Evolutionary conservation across 2,888 invertebrate genomes (phyloP).

Genomic region (Mythimna impura): DNA sequence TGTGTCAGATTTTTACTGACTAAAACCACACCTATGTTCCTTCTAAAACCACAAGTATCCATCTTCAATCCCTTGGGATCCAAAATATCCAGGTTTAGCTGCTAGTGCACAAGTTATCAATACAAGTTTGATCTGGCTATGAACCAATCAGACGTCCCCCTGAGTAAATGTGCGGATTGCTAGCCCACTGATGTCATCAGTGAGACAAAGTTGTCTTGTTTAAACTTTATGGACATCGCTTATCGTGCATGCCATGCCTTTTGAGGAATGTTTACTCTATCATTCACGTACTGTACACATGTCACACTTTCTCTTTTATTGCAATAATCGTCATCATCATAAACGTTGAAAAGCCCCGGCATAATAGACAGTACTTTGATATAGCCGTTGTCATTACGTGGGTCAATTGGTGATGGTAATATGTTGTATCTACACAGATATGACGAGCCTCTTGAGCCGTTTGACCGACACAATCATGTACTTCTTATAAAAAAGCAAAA

Average conservation of each 20-base stretch:
- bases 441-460: too few species aligned
- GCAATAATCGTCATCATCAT: conserved; percentile 16
- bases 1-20: too few species aligned
- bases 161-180: conserved; percentile 38
- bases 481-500: too few species aligned
- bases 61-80: too few species aligned
- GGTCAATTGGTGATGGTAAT: neutral
- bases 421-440: neutral
- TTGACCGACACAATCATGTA: too few species aligned
- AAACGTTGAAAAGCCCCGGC: neutral
- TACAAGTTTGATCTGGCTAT: conserved; percentile 30
- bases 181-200: conserved; percentile 57
- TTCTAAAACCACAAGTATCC: too few species aligned
- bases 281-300: conserved; percentile 39
- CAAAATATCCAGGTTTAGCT: too few species aligned
- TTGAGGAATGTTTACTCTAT: conserved; percentile 49
- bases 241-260: conserved; percentile 58
- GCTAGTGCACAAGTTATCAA: conserved; percentile 7
- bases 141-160: conserved; percentile 37
- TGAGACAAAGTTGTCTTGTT: conserved; percentile 47
- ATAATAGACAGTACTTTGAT: neutral
- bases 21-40: too few species aligned
- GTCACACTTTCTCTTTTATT: conserved; percentile 59
- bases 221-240: conserved; percentile 59
- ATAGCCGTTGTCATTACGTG: neutral